Evolutionary conservation across 2,797 vertebrate genomes (phyloP).

Genomic region (Prunella strophiata): DNA sequence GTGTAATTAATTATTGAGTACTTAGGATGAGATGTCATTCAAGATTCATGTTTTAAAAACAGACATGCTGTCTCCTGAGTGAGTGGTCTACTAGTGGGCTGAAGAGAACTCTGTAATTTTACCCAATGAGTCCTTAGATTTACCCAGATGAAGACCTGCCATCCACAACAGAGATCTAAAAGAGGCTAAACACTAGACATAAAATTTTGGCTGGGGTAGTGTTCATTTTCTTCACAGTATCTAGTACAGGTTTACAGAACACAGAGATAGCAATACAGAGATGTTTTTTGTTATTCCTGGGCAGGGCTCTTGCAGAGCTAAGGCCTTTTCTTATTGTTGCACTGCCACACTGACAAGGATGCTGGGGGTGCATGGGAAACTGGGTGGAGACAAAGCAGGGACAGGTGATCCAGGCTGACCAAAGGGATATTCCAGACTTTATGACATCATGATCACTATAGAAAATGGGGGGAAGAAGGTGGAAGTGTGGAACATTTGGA

Average conservation of each 20-base stretch:
- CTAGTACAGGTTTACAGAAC: background rate
- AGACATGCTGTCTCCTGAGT: background rate
- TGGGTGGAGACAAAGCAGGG: background rate
- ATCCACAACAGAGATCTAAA: background rate
- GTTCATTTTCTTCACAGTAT: background rate
- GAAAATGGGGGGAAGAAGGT: background rate
- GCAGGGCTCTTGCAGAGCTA: background rate
- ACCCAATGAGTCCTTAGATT: background rate
- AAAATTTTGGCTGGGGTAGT: background rate
- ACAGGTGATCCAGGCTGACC: background rate
- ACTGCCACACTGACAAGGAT: rapidly evolving
- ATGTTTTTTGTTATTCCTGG: background rate
- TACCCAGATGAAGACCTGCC: background rate
- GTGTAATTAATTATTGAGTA: background rate
- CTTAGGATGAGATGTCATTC: background rate
- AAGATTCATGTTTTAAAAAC: background rate
- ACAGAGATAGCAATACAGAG: background rate
- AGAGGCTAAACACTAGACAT: background rate
- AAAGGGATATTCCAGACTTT: background rate
- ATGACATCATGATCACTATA: background rate
- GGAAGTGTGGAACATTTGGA: background rate
- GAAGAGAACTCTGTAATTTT: background rate
- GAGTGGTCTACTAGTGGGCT: background rate
- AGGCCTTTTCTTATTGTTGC: background rate
- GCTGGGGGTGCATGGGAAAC: too few species aligned